A percentile compares a stretch with the other conserved stretches of the same genome.
Conservation (phyloP, 2,888 invertebrate species). For the Patella ulyssiponensis region DNA sequence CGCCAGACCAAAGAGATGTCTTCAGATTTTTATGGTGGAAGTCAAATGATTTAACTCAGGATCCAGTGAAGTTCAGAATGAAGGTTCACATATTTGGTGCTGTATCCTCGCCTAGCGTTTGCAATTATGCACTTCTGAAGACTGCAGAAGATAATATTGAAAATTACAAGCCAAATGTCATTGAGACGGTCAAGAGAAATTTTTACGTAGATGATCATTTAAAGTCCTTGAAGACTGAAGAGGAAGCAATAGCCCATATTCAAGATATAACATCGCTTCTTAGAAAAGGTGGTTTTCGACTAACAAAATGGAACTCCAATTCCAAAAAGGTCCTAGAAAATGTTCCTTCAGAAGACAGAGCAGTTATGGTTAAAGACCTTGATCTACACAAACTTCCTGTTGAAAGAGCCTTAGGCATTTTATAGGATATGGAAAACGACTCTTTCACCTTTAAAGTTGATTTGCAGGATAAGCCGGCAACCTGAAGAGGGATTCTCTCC, state of each 20-base stretch:
- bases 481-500: constrained; percentile 16
- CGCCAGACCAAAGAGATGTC: constrained; percentile 27
- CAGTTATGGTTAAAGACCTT: constrained; percentile 8
- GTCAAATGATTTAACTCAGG: background rate
- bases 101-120: background rate
- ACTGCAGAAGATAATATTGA: constrained; percentile 10
- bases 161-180: constrained; percentile 6
- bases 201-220: constrained; percentile 37
- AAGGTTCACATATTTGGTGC: constrained; percentile 20
- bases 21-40: constrained; percentile 42
- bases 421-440: constrained; percentile 21
- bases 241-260: constrained; percentile 13
- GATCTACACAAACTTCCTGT: constrained; percentile 17
- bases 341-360: constrained; percentile 24
- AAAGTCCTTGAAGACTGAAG: constrained; percentile 26
- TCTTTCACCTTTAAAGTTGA: constrained; percentile 14
- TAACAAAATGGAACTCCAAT: constrained; percentile 32
- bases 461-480: background rate
- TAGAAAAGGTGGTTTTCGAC: constrained; percentile 20
- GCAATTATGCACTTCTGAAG: constrained; percentile 13
- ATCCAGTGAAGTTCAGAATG: constrained; percentile 2
- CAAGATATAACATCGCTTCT: constrained; percentile 15
- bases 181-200: constrained; percentile 15
- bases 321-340: constrained; percentile 15
- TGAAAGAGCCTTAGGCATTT: constrained; percentile 26